phyloP scores from a whole-genome alignment of 2,888 invertebrate species.

The Diarsia dahlii region DNA sequence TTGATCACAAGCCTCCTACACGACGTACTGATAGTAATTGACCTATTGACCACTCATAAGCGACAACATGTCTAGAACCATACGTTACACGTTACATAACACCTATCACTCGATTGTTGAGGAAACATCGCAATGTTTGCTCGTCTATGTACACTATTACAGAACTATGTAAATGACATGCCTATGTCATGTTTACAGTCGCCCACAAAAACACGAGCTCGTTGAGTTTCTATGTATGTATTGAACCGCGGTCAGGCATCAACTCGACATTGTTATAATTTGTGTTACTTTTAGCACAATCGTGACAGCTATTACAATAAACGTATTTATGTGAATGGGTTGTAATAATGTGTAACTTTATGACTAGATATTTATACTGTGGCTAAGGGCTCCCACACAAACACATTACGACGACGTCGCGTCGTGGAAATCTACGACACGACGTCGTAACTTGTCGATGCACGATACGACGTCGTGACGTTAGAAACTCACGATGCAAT shows the following conservation, averaged over 20 bases:
- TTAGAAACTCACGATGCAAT: no score
- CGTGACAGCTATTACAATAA: conserved; percentile 25
- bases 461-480: no score
- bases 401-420: no score
- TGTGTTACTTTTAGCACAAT: conserved; percentile 43
- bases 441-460: no score
- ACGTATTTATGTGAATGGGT: conserved; percentile 11
- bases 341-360: conserved; percentile 16
- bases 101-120: conserved; percentile 7
- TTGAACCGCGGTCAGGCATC: background rate
- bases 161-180: conserved; percentile 43
- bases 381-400: no score
- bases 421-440: no score
- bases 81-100: conserved; percentile 31
- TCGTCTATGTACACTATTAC: conserved; percentile 41
- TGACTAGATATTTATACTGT: no score
- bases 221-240: background rate
- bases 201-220: conserved; percentile 16
- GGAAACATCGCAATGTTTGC: conserved; percentile 34
- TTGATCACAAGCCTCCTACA: conserved; percentile 5
- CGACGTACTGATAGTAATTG: conserved; percentile 20
- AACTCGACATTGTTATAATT: background rate
- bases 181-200: conserved; percentile 1
- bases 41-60: conserved; percentile 37
- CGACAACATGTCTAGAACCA: conserved; percentile 22